Conservation (phyloP, 2,888 invertebrate species). For the Trimorus sp. region DNA sequence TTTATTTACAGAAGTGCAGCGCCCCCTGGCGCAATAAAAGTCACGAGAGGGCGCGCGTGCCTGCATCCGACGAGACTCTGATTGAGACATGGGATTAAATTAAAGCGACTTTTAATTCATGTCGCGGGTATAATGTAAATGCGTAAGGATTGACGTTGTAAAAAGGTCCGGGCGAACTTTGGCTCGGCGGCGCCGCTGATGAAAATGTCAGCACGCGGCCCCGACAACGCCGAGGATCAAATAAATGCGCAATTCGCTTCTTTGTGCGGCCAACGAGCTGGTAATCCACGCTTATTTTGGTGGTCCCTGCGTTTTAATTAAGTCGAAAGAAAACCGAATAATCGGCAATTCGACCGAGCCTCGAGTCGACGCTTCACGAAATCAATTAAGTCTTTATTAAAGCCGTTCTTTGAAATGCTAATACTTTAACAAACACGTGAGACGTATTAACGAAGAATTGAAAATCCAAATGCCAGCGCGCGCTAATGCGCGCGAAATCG, state of each 20-base stretch:
- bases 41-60: constrained; percentile 50
- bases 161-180: constrained; percentile 61
- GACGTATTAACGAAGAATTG: constrained; percentile 72
- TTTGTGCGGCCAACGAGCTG: constrained; percentile 69
- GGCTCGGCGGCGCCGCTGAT: constrained; percentile 58
- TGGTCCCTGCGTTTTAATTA: constrained; percentile 78
- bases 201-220: constrained; percentile 62
- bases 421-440: constrained; percentile 79
- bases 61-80: constrained; percentile 54
- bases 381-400: constrained; percentile 81
- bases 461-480: constrained; percentile 70
- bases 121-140: constrained; percentile 61
- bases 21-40: constrained; percentile 40
- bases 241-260: constrained; percentile 66
- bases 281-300: constrained; percentile 72
- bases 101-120: constrained; percentile 67
- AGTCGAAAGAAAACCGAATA: constrained; percentile 80
- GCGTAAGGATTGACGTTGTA: constrained; percentile 60
- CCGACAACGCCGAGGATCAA: constrained; percentile 63
- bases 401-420: constrained; percentile 81
- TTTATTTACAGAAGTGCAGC: constrained; percentile 56
- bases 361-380: constrained; percentile 76
- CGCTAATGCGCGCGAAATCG: constrained; percentile 50
- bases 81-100: constrained; percentile 63
- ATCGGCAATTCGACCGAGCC: constrained; percentile 71